Evolutionary conservation across 2,113 vertebrate genomes (phyloP).

Genomic region (Xerus inauris): DNA sequence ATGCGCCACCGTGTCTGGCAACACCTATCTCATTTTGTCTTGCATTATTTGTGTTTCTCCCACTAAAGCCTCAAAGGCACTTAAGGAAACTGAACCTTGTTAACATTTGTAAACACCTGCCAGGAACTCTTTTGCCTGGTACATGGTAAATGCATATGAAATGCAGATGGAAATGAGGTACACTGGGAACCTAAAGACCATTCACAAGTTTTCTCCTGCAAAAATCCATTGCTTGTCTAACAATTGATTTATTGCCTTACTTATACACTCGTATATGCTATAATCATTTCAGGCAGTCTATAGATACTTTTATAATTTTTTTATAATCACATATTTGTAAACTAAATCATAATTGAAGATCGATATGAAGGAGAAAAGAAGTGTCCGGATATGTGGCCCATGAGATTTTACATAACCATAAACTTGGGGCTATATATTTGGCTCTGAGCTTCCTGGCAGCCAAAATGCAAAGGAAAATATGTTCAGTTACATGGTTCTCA

Average conservation of each 20-base stretch:
- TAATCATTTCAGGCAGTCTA: constrained; percentile 16
- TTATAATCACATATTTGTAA: constrained; percentile 35
- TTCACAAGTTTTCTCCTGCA: neutral
- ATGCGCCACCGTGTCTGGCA: too few species aligned
- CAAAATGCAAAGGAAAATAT: constrained; percentile 63
- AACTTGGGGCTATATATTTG: neutral
- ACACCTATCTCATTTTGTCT: neutral
- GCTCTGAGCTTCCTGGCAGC: constrained; percentile 28
- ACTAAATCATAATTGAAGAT: constrained; percentile 1
- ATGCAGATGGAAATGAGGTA: neutral
- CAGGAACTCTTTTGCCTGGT: neutral
- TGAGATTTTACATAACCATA: neutral
- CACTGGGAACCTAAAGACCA: neutral
- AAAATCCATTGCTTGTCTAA: neutral
- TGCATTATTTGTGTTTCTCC: constrained; percentile 14
- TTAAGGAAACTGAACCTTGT: neutral
- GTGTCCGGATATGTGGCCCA: neutral
- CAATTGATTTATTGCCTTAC: neutral
- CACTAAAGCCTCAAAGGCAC: neutral
- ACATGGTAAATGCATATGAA: neutral
- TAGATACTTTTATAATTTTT: neutral
- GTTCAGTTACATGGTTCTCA: constrained; percentile 21
- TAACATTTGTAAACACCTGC: neutral
- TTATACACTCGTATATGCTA: neutral
- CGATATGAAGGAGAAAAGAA: neutral